phyloP scores from a whole-genome alignment of 2,113 vertebrate species.

The Podilymbus podiceps region DNA sequence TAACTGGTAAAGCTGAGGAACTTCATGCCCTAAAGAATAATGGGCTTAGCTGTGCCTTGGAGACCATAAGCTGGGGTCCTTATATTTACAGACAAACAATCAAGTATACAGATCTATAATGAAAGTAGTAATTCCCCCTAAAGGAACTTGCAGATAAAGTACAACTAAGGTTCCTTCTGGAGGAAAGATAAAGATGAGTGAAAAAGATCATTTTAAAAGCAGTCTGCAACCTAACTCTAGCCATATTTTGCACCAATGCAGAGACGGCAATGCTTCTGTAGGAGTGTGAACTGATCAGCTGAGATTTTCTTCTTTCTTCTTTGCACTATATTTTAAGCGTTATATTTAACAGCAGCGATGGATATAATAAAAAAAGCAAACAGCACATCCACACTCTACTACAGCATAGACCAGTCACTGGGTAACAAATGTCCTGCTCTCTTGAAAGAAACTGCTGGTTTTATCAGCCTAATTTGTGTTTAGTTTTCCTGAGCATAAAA shows the following conservation, averaged over 20 bases:
- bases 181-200: not conserved
- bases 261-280: not conserved
- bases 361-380: not conserved
- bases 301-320: not conserved
- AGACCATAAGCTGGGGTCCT: not conserved
- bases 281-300: not conserved
- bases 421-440: not conserved
- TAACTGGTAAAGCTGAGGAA: not conserved
- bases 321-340: not conserved
- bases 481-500: not conserved
- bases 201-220: not conserved
- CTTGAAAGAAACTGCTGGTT: not conserved
- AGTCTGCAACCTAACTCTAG: not conserved
- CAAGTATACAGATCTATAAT: not conserved
- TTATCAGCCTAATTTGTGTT: not conserved
- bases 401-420: not conserved
- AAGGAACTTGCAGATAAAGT: not conserved
- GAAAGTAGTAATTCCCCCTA: not conserved
- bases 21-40: not conserved
- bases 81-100: not conserved
- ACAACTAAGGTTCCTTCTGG: not conserved
- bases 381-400: not conserved
- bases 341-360: not conserved
- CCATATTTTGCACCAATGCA: not conserved
- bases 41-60: not conserved